These are phyloP conservation scores for Okamejei kenojei DNA, from an alignment of 2,797 vertebrate genomes.

Conservation along the genomic window DNA sequence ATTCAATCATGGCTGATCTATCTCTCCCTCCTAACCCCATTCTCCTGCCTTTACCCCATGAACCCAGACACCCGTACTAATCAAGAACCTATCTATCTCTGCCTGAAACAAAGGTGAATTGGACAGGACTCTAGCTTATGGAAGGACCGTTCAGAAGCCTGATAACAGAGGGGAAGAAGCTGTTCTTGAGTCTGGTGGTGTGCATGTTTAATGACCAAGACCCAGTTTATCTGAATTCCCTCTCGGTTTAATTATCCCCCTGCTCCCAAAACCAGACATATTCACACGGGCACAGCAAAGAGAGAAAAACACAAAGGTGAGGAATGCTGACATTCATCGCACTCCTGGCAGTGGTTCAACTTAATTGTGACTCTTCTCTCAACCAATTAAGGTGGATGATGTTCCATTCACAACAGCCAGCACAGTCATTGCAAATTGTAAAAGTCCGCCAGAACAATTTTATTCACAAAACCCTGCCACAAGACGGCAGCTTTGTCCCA, in stretches of 20 bases:
- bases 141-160: no score
- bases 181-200: no score
- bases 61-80: no score
- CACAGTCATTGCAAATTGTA: not conserved
- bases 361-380: not conserved
- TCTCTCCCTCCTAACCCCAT: no score
- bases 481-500: not conserved
- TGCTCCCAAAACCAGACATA: not conserved
- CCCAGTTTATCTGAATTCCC: not conserved
- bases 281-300: not conserved
- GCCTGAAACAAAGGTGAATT: no score
- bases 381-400: not conserved
- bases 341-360: not conserved
- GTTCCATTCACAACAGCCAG: not conserved
- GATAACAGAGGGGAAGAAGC: no score
- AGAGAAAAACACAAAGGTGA: not conserved
- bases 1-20: no score
- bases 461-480: not conserved
- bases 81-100: no score
- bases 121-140: no score
- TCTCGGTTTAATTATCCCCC: not conserved
- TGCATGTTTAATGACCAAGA: no score
- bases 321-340: not conserved
- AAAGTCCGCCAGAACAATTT: not conserved
- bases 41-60: no score